Evolutionary conservation across 2,113 vertebrate species (phyloP).

Genomic region (Platichthys stellatus): DNA sequence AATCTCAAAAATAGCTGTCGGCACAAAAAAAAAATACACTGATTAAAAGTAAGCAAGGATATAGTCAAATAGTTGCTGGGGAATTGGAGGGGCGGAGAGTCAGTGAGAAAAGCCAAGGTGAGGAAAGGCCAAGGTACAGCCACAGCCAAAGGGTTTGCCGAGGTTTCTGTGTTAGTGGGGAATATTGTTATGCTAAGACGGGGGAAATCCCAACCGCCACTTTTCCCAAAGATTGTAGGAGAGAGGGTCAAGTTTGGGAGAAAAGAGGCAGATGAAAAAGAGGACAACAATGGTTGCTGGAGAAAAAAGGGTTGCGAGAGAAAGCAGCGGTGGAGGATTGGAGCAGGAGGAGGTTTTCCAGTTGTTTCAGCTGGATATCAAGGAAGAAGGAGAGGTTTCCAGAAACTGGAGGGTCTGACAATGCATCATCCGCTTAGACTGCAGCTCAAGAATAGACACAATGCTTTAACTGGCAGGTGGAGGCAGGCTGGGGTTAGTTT

Average conservation of each 20-base stretch:
- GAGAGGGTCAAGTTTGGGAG: slow-evolving; percentile 30
- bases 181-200: slow-evolving; percentile 2
- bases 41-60: not conserved
- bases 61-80: slow-evolving; percentile 8
- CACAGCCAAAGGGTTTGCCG: slow-evolving; percentile 26
- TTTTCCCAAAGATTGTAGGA: slow-evolving; percentile 36
- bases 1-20: slow-evolving; percentile 5
- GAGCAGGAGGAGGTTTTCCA: slow-evolving; percentile 37
- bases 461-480: slow-evolving; percentile 22
- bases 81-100: slow-evolving; percentile 12
- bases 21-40: slow-evolving; percentile 12
- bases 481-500: slow-evolving; percentile 40
- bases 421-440: slow-evolving; percentile 24
- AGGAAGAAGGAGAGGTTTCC: slow-evolving; percentile 39
- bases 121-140: slow-evolving; percentile 31
- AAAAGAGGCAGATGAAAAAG: slow-evolving; percentile 29
- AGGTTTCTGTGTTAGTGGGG: slow-evolving; percentile 28
- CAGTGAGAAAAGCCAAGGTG: slow-evolving; percentile 37
- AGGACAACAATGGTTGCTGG: slow-evolving; percentile 27
- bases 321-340: slow-evolving; percentile 38
- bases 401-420: slow-evolving; percentile 34
- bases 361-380: slow-evolving; percentile 33
- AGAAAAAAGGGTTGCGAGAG: slow-evolving; percentile 46
- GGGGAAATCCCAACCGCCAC: slow-evolving; percentile 32
- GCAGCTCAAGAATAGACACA: slow-evolving; percentile 28